Base-by-base conservation (phyloP, 2,888 invertebrate species). In the Gnatocerus cornutus region DNA sequence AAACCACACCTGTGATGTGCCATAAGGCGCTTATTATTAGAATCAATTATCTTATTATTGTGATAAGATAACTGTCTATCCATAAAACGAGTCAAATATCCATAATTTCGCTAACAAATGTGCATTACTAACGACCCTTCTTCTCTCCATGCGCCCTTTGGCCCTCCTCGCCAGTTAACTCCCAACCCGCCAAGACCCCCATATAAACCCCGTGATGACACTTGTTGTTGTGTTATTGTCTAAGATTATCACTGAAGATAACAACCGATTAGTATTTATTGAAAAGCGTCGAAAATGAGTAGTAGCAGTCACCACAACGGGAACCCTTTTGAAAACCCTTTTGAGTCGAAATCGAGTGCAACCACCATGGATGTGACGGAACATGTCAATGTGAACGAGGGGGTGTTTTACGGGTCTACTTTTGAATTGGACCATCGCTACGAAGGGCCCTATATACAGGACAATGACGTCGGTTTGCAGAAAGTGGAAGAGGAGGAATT, bases 271-370 rank as follows among this genome's bases (percentile, higher is more conserved):
- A 46, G 12, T 13, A 13, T 46, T 46, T 10, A 12, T 46, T 46
- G 9, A 8, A n/a, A 46, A 16, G 7, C 3, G 14, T 29, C 12
- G 12, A 41, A 43, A 58, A 58, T 58, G 56, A 58, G 56, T 29
- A 58, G 56, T 29, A 21, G 21, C 56, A 21, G 43, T 7, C 43
- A 58, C 29, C 56, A 43, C 56, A 58, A 58, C 56, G 43, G 27
- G 8, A 41, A 41, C 9, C 16, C 1, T 14, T 43, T 41, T 45
- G 56, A 56, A 39, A 41, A 27, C 41, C 56, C 39, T 56, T 56
- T 56, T 8, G 56, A 41, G 21, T 56, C 56, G 8, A 39, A 56
- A 21, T 56, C 41, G 8, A 58, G 56, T 43, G 16, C 13, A 1
- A 41, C 41, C 4, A 29, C 43, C 13, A 10, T 29, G 14, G 14